Percentiles rank a stretch among this genome's conserved stretches.
Evolutionary conservation across 2,888 invertebrate genomes (phyloP).

Genomic region (Omphaloscelis lunosa): DNA sequence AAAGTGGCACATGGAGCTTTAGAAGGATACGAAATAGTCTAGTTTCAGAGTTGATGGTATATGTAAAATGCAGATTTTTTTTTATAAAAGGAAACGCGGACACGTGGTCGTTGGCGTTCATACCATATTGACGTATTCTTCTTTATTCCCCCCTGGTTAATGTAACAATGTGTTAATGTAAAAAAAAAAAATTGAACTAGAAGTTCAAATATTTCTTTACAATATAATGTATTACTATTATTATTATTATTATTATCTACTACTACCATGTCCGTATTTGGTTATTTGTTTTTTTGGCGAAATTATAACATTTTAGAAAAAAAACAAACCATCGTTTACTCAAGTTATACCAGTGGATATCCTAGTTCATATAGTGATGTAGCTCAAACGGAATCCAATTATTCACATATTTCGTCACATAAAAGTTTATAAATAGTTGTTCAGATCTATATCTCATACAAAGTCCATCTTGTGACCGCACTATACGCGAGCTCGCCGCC

Average conservation of each 20-base stretch:
- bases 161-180: too few species aligned
- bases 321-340: neutral
- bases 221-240: neutral
- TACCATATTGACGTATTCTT: neutral
- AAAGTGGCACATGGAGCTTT: neutral
- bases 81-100: too few species aligned
- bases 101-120: neutral
- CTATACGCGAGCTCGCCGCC: neutral
- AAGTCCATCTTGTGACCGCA: constrained; percentile 19
- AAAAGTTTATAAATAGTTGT: constrained; percentile 13
- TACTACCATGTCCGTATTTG: neutral
- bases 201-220: too few species aligned
- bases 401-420: neutral
- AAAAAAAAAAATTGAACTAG: too few species aligned
- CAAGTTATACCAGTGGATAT: neutral
- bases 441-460: constrained; percentile 1
- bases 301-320: neutral
- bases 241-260: too few species aligned
- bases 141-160: neutral
- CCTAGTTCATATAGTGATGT: neutral
- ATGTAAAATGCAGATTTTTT: neutral
- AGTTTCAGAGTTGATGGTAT: neutral
- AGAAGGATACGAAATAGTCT: neutral
- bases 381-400: neutral
- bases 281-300: neutral